Conservation (phyloP, 2,113 vertebrate genomes). For the Macaca fascicularis region T2T-MFA8v1.1 NC_088390.1:50126001-50126500, state of each 20-base stretch:
- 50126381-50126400: not conserved
- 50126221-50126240: slow-evolving; percentile 26
- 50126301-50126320: not conserved
- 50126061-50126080: not conserved
- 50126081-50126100: not conserved
- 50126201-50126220: not conserved
- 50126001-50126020: not conserved
- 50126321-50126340: not conserved
- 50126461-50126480: not conserved
- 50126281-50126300: not conserved
- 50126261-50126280: not conserved
- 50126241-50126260: not conserved
- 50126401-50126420: not conserved
- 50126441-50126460: not conserved
- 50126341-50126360: not conserved
- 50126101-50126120: not conserved
- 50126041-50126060: not conserved
- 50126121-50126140: slow-evolving; percentile 25
- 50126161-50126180: not conserved
- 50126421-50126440: not conserved
- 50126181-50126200: not conserved
- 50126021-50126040: not conserved
- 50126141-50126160: not conserved
- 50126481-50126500: not conserved
- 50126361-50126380: not conserved